Base-by-base conservation (phyloP, 92 coral and sea anemone genomes). In the Palythoa heliodiscus region DNA sequence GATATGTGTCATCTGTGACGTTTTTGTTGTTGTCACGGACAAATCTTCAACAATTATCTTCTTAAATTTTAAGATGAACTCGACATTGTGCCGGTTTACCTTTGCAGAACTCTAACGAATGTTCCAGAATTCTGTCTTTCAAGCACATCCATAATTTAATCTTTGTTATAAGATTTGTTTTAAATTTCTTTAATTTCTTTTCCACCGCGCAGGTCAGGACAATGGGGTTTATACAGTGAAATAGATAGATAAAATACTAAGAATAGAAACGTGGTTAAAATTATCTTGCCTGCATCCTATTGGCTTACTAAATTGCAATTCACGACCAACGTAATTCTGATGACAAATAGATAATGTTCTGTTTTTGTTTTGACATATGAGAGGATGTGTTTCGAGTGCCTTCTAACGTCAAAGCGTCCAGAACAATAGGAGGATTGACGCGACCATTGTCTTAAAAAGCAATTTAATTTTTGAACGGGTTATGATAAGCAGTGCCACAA, bases 231-330 rank as follows among this genome's bases (percentile, higher is more conserved):
- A 58, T 24, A 80, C 61, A 63, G 61, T 78, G 19, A 63, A 40
- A 80, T 1, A 80, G 43, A 23, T 79, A 17, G 19, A 40, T 61
- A 80, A 69, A 19, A 17, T 54, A 15, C 73, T 69, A 69, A 22
- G 73, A 80, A 80, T 80, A 80, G 84, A 64, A 80, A 76, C 75
- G 14, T 64, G 84, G 74, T 40, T 66, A 80, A 80, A 80, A 47
- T 80, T 43, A 80, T 66, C 84, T 15, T 57, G 11, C 47, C 47
- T 23, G 43, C 47, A 43, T 53, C 48, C 38, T 54, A 80, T 48
- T 64, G 84, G 73, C 40, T 80, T 50, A 50, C 24, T 11, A 69
- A 69, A 48, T 66, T 63, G 61, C 73, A 64, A 64, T 35, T 80
- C 74, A 80, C 14, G 48, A 78, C 60, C 57, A 64, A 80, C 84